These are phyloP conservation scores for Scaptodrosophila lebanonensis DNA, from an alignment of 1,140 invertebrate species.

Conservation along the genomic window DNA sequence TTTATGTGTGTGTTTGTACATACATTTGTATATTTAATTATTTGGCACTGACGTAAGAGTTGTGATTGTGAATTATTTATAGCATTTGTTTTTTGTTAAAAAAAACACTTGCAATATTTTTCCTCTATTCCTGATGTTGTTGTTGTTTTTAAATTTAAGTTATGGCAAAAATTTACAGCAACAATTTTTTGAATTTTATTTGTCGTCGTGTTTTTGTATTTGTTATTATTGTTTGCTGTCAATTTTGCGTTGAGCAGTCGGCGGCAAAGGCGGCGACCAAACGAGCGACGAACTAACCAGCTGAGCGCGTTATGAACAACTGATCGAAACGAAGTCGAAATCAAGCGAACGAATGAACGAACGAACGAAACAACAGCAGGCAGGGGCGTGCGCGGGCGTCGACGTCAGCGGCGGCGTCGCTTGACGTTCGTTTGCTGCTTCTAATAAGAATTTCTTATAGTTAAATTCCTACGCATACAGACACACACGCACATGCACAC, in stretches of 20 bases:
- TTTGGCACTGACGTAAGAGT: slow-evolving; percentile 30
- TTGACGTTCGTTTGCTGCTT: too few species aligned
- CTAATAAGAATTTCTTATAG: slow-evolving; percentile 53
- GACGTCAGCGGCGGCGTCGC: slow-evolving; percentile 1
- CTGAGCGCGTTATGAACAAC: slow-evolving; percentile 60
- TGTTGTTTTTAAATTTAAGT: too few species aligned
- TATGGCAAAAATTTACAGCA: slow-evolving; percentile 70
- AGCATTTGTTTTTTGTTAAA: neutral
- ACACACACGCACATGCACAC: neutral
- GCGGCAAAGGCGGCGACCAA: too few species aligned
- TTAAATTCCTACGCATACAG: slow-evolving; percentile 55
- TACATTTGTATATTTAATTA: slow-evolving; percentile 5
- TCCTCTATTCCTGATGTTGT: slow-evolving; percentile 24
- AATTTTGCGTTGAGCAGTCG: slow-evolving; percentile 51
- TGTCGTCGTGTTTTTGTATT: slow-evolving; percentile 6
- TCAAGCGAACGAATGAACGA: neutral
- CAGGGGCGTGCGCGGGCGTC: slow-evolving; percentile 1
- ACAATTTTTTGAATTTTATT: slow-evolving; percentile 34
- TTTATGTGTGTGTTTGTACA: too few species aligned
- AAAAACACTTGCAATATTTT: slow-evolving; percentile 20
- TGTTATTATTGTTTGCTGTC: slow-evolving; percentile 42
- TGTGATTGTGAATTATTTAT: slow-evolving; percentile 4
- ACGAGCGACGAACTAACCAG: slow-evolving; percentile 45
- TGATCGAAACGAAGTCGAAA: slow-evolving; percentile 45
- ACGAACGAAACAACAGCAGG: slow-evolving; percentile 14